Evolutionary conservation across 2,797 vertebrate genomes (phyloP), one percentile per base, ranked within the genome.

Genomic region (Thalassophryne amazonica): DNA sequence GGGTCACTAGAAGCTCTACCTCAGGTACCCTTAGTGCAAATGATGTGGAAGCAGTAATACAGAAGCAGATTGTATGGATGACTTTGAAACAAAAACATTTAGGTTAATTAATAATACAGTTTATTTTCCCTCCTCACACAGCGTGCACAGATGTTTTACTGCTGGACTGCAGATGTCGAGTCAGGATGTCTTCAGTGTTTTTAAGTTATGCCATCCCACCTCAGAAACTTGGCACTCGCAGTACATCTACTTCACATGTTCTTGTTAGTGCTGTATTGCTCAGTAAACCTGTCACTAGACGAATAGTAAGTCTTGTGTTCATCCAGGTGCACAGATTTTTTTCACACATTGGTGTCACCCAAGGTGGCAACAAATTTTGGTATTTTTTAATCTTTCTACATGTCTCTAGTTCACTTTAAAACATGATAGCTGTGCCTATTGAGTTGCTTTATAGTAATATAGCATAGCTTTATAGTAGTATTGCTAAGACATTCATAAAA

Each of bases 11-110:
- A 20, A 8, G n/a, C n/a, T n/a, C 39, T 6, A 27, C 38, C n/a
- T 8, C 3, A 8, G 17, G 28, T 31, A 4, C 16, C 39, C 17
- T 36, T 42, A 4, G 13, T 38, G 14, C 7, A 42, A 40, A 19
- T 3, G 25, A 66, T 27, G 42, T 61, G 59, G 54, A 59, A 50
- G 31, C 19, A 34, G 40, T 19, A 36, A 22, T 1, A 31, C 2
- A 19, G 12, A 12, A n/a, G n/a, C 8, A 23, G 2, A 1, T 12
- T 20, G n/a, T 15, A 24, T 12, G 14, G 16, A 31, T 17, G 21
- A 31, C 22, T 14, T 7, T 3, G 6, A 18, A 38, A 38, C 9
- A 10, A 13, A 47, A 49, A 56, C 13, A 33, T 36, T 46, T 42
- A 9, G 6, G 46, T 50, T 15, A 17, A 1, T 15, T 51, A 33